Evolutionary conservation across 1,140 invertebrate species (phyloP).

Genomic region (Aphaenogaster floridana): DNA sequence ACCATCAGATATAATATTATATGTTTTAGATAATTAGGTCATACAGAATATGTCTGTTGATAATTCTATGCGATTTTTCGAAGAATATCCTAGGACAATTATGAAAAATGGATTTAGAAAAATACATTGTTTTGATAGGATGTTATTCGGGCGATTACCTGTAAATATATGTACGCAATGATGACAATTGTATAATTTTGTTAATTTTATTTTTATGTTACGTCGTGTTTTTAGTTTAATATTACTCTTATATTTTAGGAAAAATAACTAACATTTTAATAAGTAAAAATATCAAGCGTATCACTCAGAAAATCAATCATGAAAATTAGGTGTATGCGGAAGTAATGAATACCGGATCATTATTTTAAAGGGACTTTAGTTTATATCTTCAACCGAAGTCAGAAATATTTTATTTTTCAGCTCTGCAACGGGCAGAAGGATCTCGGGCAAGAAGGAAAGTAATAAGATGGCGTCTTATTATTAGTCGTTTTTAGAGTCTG

Average conservation of each 20-base stretch:
- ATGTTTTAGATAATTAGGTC: not conserved
- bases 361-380: slow-evolving; percentile 2
- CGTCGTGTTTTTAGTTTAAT: not conserved
- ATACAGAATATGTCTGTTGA: not conserved
- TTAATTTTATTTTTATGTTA: not conserved
- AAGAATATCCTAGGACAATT: not conserved
- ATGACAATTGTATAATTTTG: not conserved
- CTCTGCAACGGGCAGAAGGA: not conserved
- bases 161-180: not conserved
- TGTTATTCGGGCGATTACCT: not conserved
- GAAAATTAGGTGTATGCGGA: not conserved
- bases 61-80: not conserved
- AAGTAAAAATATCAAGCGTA: slow-evolving; percentile 18
- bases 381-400: not conserved
- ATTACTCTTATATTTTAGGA: not conserved
- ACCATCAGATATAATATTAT: not conserved
- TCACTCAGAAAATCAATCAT: slow-evolving; percentile 15
- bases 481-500: slow-evolving; percentile 32
- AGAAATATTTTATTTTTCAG: slow-evolving; percentile 44
- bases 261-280: not conserved
- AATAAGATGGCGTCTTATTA: slow-evolving; percentile 45
- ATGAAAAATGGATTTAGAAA: not conserved
- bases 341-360: slow-evolving; percentile 15
- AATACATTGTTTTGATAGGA: not conserved
- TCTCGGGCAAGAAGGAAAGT: slow-evolving; percentile 15